Base-by-base conservation (phyloP, 2,888 invertebrate species). In the Lathronympha strigana region DNA sequence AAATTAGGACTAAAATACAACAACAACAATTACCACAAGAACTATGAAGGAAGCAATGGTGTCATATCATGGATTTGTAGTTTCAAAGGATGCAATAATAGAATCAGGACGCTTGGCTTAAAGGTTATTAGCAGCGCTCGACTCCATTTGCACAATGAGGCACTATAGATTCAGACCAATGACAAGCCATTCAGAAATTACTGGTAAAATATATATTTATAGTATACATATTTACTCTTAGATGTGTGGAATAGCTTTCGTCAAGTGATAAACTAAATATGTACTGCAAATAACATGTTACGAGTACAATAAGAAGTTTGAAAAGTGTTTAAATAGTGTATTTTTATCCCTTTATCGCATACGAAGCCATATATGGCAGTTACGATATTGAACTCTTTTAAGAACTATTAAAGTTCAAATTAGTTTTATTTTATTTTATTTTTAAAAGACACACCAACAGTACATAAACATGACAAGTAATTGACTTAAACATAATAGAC, bases 61-160 rank as follows among this genome's bases (percentile, higher is more conserved):
- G 49, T 62, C 4, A 61, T 73, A 38, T 72, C 73, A 4, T 74
- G 73, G 73, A 50, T 62, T n/a, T 74, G 73, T 49, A 43, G 67
- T 43, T 67, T 63, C 15, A 61, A 50, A 21, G 70, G 69, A 2
- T 60, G 77, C 23, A 73, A 70, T 47, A 68, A 70, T 15, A 68
- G 77, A 43, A 70, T 78, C 15, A 66, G 71, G 23, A 78, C 78
- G 0, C 43, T 17, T 6, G 75, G 73, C 0, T 43, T 63, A 6
- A 53, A 47, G 3, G 71, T 78, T 6, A 36, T 71, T 17, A 60
- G 43, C 71, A 6, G n/a, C 68, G 15, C 61, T 51, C 25, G 54
- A 43, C 47, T 66, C 40, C 17, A 50, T 58, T 21, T 53, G 47
- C 57, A 71, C 61, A 45, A 63, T 61, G 21, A 69, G 51, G 61